These are phyloP conservation scores for Ectemnius lituratus DNA, from an alignment of 2,888 invertebrate species.

Conservation along the genomic window DNA sequence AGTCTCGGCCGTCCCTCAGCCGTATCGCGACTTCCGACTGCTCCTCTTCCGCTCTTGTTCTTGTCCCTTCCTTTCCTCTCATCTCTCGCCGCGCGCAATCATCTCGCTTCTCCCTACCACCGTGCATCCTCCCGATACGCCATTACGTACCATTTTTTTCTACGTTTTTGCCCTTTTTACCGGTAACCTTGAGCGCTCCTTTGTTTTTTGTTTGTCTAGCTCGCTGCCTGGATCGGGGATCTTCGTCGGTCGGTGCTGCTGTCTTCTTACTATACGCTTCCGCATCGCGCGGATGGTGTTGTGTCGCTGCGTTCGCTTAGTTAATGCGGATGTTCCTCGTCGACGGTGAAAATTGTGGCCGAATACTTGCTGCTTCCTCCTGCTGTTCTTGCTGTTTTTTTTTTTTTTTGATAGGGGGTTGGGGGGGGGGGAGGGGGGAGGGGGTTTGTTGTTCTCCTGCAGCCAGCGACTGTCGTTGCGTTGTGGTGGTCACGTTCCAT, in stretches of 20 bases:
- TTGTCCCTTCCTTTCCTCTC: slow-evolving; percentile 32
- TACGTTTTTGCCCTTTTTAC: slow-evolving; percentile 31
- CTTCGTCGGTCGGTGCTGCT: slow-evolving; percentile 15
- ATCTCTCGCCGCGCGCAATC: slow-evolving; percentile 13
- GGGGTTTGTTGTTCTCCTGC: too few relatives aligned
- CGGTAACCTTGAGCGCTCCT: slow-evolving; percentile 8
- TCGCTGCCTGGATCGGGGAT: slow-evolving; percentile 9
- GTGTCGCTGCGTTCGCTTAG: too few relatives aligned
- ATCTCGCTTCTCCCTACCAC: slow-evolving; percentile 21
- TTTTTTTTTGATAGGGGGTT: too few relatives aligned
- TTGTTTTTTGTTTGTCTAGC: background rate
- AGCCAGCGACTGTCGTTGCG: background rate
- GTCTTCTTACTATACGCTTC: slow-evolving; percentile 37
- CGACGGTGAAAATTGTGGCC: background rate
- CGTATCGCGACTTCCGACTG: slow-evolving; percentile 50
- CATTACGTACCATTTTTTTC: slow-evolving; percentile 40
- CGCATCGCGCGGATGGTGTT: too few relatives aligned
- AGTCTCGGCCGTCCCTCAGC: slow-evolving; percentile 69
- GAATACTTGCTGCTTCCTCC: background rate
- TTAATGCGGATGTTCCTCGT: too few relatives aligned
- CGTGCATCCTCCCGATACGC: slow-evolving; percentile 44
- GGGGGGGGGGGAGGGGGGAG: too few relatives aligned
- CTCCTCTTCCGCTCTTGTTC: slow-evolving; percentile 32
- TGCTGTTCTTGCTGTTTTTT: background rate
- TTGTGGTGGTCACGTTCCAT: slow-evolving; percentile 36